These are phyloP conservation scores for Sinocyclocheilus grahami DNA, from an alignment of 2,113 vertebrate genomes.

Conservation along the genomic window DNA sequence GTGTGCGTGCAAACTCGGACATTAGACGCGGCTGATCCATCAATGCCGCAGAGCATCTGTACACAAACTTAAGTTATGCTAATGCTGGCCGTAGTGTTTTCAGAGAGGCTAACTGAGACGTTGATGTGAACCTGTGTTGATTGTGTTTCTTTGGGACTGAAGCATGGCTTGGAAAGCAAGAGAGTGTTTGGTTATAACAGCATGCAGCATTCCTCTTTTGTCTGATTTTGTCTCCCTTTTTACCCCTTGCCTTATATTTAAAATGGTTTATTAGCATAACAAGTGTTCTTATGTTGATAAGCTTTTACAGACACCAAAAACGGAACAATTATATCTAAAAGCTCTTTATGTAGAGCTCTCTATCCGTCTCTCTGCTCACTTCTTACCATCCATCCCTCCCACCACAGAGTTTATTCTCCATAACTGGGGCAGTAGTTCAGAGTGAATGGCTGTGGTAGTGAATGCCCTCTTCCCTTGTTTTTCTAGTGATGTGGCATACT, in stretches of 20 bases:
- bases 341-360: constrained; percentile 26
- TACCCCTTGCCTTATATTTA: constrained; percentile 25
- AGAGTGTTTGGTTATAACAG: constrained; percentile 12
- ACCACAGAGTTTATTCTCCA: constrained; percentile 24
- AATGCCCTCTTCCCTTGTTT: constrained; percentile 42
- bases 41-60: constrained; percentile 74
- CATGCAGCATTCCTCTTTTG: constrained; percentile 15
- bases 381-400: constrained; percentile 23
- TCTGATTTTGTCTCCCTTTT: constrained; percentile 22
- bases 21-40: constrained; percentile 75
- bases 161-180: not conserved
- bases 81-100: constrained; percentile 76
- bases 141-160: not conserved
- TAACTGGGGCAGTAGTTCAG: constrained; percentile 32
- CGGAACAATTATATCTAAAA: constrained; percentile 38
- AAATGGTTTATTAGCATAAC: constrained; percentile 39
- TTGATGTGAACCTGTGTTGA: constrained; percentile 68
- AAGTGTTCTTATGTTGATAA: constrained; percentile 40
- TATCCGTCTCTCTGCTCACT: constrained; percentile 16
- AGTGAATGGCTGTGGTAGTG: constrained; percentile 37
- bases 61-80: constrained; percentile 82
- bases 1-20: constrained; percentile 59
- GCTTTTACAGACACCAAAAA: constrained; percentile 41
- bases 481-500: constrained; percentile 35
- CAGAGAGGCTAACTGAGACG: constrained; percentile 71